Percentiles rank a stretch among this genome's conserved stretches.
Evolutionary conservation across 2,797 vertebrate species (phyloP).

Genomic region (Cottoperca gobio): DNA sequence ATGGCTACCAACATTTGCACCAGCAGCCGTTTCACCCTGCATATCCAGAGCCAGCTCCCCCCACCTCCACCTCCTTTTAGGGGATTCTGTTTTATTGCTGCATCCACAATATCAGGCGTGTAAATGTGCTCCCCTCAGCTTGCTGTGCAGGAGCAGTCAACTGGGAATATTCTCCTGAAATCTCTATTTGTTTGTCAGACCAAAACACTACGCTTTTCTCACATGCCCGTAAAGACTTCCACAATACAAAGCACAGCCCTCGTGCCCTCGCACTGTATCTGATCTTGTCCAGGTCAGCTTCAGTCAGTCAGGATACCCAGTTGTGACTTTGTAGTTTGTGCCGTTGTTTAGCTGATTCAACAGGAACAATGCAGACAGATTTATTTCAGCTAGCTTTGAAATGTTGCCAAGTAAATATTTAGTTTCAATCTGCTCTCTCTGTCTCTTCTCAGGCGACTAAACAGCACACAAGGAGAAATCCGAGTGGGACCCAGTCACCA

Average conservation of each 20-base stretch:
- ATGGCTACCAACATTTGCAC: slow-evolving; percentile 96
- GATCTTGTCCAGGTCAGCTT: neutral
- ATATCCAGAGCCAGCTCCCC: slow-evolving; percentile 68
- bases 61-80: slow-evolving; percentile 61
- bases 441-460: slow-evolving; percentile 91
- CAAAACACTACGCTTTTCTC: slow-evolving; percentile 30
- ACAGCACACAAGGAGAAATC: slow-evolving; percentile 99
- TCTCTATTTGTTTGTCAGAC: slow-evolving; percentile 42
- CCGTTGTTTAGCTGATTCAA: slow-evolving; percentile 23
- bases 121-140: slow-evolving; percentile 64
- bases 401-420: slow-evolving; percentile 44
- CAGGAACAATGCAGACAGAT: neutral
- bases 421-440: slow-evolving; percentile 62
- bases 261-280: neutral
- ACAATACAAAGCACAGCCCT: neutral
- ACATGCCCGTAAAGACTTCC: slow-evolving; percentile 3
- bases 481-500: slow-evolving; percentile 99
- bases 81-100: slow-evolving; percentile 80
- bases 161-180: slow-evolving; percentile 49
- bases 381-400: slow-evolving; percentile 34
- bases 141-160: slow-evolving; percentile 34
- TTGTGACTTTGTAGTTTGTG: slow-evolving; percentile 25
- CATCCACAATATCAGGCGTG: slow-evolving; percentile 75
- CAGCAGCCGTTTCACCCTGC: slow-evolving; percentile 84
- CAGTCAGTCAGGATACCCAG: neutral